Percentiles rank a stretch among this genome's conserved stretches.
phyloP scores from a whole-genome alignment of 1,140 invertebrate genomes.

The Yoshiicerus persimilis region DNA sequence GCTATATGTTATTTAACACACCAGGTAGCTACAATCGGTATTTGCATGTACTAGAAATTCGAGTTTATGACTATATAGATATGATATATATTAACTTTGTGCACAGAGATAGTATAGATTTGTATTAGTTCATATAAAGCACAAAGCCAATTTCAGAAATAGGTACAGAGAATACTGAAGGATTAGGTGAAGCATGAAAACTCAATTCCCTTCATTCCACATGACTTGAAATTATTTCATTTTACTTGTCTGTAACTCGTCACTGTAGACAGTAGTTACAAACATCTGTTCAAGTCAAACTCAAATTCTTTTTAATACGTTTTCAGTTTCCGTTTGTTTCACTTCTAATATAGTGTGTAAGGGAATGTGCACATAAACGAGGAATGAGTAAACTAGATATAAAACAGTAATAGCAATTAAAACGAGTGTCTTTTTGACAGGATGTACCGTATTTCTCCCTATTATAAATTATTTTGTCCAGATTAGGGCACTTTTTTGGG shows the following conservation, averaged over 20 bases:
- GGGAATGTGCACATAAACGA: not conserved
- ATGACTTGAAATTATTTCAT: not conserved
- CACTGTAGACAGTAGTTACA: not conserved
- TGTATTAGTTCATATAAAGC: not conserved
- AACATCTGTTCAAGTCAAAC: not conserved
- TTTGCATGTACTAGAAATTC: not conserved
- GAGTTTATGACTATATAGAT: not conserved
- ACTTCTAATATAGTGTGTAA: not conserved
- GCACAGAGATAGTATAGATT: not conserved
- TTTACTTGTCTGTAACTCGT: not conserved
- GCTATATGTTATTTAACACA: no score
- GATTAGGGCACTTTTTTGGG: no score
- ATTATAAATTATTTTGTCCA: no score
- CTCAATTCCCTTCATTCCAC: not conserved
- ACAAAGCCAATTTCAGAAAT: not conserved
- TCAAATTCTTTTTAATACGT: not conserved
- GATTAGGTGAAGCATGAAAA: not conserved
- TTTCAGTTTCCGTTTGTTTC: not conserved
- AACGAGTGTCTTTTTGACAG: no score
- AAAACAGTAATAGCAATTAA: no score
- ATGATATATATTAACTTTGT: not conserved
- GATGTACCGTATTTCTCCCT: no score
- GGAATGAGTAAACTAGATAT: not conserved
- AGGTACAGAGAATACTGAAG: not conserved
- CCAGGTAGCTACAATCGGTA: no score